Percentiles rank a stretch among this genome's conserved stretches.
phyloP scores from a whole-genome alignment of 2,113 vertebrate genomes.

The Clarias batrachus region DNA sequence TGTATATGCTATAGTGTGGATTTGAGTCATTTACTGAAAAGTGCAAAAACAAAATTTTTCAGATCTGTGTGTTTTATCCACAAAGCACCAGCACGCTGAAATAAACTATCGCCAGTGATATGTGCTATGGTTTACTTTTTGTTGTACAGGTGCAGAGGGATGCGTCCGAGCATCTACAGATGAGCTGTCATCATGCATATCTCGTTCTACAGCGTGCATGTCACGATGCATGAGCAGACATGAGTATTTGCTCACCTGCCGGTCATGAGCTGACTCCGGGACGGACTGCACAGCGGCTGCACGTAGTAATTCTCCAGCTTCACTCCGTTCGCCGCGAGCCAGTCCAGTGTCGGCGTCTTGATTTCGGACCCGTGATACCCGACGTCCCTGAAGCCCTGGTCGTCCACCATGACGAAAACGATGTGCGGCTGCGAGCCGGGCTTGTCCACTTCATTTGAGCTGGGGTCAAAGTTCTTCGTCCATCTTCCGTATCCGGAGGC shows the following conservation, averaged over 20 bases:
- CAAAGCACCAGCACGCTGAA: neutral
- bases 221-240: neutral
- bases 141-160: neutral
- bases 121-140: neutral
- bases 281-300: constrained; percentile 95
- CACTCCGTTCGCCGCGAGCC: constrained; percentile 87
- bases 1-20: neutral
- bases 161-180: neutral
- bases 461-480: constrained; percentile 47
- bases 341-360: constrained; percentile 90
- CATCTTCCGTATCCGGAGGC: constrained; percentile 76
- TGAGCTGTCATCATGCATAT: neutral
- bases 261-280: constrained; percentile 94
- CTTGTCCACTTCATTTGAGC: constrained; percentile 55
- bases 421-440: constrained; percentile 82
- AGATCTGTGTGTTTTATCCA: neutral
- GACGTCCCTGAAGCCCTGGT: constrained; percentile 94
- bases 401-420: constrained; percentile 92
- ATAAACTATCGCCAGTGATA: no score
- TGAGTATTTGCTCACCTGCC: constrained; percentile 82
- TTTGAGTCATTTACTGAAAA: neutral
- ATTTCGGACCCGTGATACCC: constrained; percentile 97
- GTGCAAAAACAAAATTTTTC: no score
- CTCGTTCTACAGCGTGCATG: neutral
- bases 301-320: constrained; percentile 99